Percentiles rank a stretch among this genome's conserved stretches.
Evolutionary conservation across 2,797 vertebrate genomes (phyloP).

Genomic region (Lemur catta): DNA sequence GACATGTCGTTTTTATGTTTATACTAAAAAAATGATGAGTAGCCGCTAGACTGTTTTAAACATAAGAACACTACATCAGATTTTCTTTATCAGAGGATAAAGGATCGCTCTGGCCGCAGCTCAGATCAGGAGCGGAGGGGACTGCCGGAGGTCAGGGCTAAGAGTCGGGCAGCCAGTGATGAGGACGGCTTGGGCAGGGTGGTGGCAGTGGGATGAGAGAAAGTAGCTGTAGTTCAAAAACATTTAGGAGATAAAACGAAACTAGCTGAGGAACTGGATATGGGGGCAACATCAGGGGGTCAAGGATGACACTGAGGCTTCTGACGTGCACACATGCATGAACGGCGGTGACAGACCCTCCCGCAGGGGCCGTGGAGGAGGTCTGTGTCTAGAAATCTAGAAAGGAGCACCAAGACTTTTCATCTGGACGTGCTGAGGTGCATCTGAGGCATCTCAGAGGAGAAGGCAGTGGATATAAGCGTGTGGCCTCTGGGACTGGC

Average conservation of each 20-base stretch:
- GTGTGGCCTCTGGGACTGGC: rapidly evolving
- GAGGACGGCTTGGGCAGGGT: rapidly evolving
- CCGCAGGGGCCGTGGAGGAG: neutral
- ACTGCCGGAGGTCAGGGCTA: rapidly evolving
- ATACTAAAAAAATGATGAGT: neutral
- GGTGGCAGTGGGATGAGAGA: neutral
- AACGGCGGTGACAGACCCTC: rapidly evolving
- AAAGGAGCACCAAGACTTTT: neutral
- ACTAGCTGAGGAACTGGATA: rapidly evolving
- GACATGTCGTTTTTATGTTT: neutral
- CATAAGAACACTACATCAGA: neutral
- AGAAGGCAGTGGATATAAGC: rapidly evolving
- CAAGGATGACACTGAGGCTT: neutral
- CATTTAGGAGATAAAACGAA: neutral
- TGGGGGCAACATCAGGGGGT: neutral
- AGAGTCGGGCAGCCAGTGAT: rapidly evolving
- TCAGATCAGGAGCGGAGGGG: rapidly evolving
- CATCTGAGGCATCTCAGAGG: neutral
- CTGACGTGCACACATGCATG: rapidly evolving
- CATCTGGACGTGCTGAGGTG: rapidly evolving
- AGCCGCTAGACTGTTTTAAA: neutral
- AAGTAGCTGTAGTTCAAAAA: neutral
- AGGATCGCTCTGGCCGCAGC: rapidly evolving
- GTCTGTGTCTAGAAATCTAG: neutral
- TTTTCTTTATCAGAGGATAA: neutral